phyloP scores from a whole-genome alignment of 2,797 vertebrate genomes.

The Australoheros facetus region DNA sequence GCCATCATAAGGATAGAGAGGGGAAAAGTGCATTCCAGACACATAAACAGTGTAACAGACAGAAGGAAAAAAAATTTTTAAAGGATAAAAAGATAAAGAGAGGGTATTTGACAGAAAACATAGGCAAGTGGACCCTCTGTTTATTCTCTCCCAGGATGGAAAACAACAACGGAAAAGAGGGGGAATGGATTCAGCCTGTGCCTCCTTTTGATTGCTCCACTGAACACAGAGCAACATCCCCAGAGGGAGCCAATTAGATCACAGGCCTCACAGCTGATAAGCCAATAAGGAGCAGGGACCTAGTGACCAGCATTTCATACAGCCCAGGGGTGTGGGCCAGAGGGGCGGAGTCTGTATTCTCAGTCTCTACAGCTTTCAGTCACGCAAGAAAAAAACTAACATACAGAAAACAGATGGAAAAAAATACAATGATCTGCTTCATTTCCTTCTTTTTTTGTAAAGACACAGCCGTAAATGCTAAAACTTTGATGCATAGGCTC shows the following conservation, averaged over 20 bases:
- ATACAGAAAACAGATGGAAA: background rate
- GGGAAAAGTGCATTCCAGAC: background rate
- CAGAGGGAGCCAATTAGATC: constrained; percentile 72
- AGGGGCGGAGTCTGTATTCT: constrained; percentile 46
- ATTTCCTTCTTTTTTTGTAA: background rate
- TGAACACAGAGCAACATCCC: constrained; percentile 70
- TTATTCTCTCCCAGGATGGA: constrained; percentile 38
- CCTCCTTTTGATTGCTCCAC: constrained; percentile 63
- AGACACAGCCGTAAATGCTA: background rate
- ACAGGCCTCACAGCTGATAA: constrained; percentile 44
- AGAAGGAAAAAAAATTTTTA: background rate
- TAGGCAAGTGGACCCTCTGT: background rate
- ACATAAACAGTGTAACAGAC: background rate
- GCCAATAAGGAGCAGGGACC: constrained; percentile 72
- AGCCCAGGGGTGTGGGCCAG: constrained; percentile 74
- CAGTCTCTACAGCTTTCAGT: constrained; percentile 39
- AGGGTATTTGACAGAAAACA: background rate
- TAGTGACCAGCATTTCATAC: constrained; percentile 77
- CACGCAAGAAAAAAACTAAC: background rate
- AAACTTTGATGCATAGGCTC: background rate
- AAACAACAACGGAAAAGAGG: constrained; percentile 31
- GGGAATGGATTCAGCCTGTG: constrained; percentile 56
- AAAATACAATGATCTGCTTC: background rate
- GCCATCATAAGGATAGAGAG: background rate
- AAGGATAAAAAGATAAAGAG: background rate